Evolutionary conservation across 2,113 vertebrate genomes (phyloP).

Genomic region (Centropristis striata): DNA sequence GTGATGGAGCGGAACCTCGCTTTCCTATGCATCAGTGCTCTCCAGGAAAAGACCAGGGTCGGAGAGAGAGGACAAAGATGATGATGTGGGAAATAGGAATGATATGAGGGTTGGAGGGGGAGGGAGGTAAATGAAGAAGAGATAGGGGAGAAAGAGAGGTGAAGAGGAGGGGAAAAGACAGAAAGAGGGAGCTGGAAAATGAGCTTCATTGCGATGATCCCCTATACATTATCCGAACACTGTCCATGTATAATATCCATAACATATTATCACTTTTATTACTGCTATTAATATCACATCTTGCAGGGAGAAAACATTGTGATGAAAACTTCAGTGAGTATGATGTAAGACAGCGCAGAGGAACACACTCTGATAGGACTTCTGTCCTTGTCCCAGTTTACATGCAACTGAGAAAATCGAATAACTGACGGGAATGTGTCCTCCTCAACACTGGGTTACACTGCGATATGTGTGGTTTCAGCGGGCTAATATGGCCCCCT

Average conservation of each 20-base stretch:
- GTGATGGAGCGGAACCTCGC: slow-evolving; percentile 63
- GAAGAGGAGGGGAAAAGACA: background rate
- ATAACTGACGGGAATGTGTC: no score
- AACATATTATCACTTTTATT: background rate
- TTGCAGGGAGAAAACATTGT: background rate
- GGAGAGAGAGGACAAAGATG: slow-evolving; percentile 58
- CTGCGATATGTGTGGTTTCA: no score
- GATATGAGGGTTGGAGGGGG: slow-evolving; percentile 28
- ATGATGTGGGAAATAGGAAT: slow-evolving; percentile 57
- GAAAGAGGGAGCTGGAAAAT: background rate
- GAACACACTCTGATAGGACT: slow-evolving; percentile 37
- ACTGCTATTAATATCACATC: background rate
- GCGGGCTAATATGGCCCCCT: no score
- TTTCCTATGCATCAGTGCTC: slow-evolving; percentile 74
- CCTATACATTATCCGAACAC: slow-evolving; percentile 3
- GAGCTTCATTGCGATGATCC: background rate
- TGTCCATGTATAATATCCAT: background rate
- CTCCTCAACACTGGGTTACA: no score
- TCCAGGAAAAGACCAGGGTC: slow-evolving; percentile 64
- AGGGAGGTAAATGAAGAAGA: slow-evolving; percentile 1
- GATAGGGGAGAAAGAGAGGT: slow-evolving; percentile 1
- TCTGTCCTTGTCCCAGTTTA: no score
- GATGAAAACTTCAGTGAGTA: background rate
- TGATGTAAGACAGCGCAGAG: slow-evolving; percentile 10
- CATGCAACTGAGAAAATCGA: no score